Evolutionary conservation across 2,797 vertebrate genomes (phyloP), one percentile per base, ranked within the genome.

Genomic region (Hapalemur alaotrensis): DNA sequence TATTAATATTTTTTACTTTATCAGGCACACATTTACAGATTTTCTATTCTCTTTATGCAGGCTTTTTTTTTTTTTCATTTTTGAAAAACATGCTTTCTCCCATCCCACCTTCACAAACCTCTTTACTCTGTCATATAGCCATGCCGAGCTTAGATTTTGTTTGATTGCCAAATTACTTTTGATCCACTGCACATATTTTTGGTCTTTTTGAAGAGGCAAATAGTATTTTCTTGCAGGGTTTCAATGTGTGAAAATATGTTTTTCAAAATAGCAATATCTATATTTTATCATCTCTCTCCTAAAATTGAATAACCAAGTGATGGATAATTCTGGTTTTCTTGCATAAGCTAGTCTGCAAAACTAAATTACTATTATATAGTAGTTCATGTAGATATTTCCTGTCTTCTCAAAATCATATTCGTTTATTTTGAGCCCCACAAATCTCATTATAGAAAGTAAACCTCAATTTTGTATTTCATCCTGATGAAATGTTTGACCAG

Each of bases 101-200:
- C 18, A 4, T 25, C 15, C 11, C 23, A 72, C 35, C 18, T 92
- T 18, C 54, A 25, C 25, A 93, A 57, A 30, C 3, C 35, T 82
- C n/a, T 93, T 92, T 88, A 63, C 25, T 82, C 91, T 61, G 23
- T 76, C 35, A 46, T 12, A 75, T 76, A 76, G 28, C 30, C 43
- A 48, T 38, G 38, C 57, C 63, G 25, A 75, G 32, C 38, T 76
- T 80, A 57, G 50, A 72, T 25, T 73, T 75, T 92, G 76, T 65
- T 54, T 61, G 11, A 69, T 48, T 48, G 25, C 22, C 73, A 91
- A 83, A 84, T 93, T 35, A 43, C 85, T 79, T 96, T 91, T 91
- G 59, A 61, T 48, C 28, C 69, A 91, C 17, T 89, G 7, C 28
- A 69, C 30, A 69, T 78, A 59, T 61, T 85, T 65, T 84, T 85